Conservation (phyloP, 2,797 vertebrate species). For the Sebastes trivittatus region DNA sequence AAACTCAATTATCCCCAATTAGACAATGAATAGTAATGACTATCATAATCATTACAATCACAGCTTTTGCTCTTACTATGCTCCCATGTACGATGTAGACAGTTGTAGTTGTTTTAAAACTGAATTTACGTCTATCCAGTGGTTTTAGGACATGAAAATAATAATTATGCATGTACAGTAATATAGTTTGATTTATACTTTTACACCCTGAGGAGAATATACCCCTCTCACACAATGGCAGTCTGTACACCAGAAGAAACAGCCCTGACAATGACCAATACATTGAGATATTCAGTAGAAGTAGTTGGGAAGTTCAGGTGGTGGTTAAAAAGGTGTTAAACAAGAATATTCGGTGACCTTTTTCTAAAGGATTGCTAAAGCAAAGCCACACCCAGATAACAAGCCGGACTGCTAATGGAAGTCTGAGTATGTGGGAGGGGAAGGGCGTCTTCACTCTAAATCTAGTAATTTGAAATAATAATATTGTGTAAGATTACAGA, state of each 20-base stretch:
- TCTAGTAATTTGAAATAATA: not conserved
- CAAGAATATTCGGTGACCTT: not conserved
- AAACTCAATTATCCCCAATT: not conserved
- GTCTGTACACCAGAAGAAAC: not conserved
- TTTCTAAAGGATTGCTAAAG: not conserved
- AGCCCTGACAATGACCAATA: not conserved
- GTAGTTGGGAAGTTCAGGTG: not conserved
- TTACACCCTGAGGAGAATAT: not conserved
- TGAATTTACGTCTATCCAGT: not conserved
- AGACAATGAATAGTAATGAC: not conserved
- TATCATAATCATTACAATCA: not conserved
- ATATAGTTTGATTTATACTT: not conserved
- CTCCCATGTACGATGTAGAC: not conserved
- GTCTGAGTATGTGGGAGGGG: not conserved
- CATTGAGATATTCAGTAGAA: not conserved
- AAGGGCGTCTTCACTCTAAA: not conserved
- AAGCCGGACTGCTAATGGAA: not conserved
- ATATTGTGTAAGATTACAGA: not conserved
- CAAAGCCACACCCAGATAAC: conserved; percentile 27
- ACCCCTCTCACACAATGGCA: not conserved
- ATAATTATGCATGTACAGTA: not conserved
- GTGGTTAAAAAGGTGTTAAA: not conserved
- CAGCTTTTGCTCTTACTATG: not conserved
- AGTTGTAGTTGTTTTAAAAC: not conserved
- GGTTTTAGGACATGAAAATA: not conserved